Evolutionary conservation across 2,888 invertebrate species (phyloP), one percentile per base, ranked within the genome.

Genomic region (Aleiodes alternator): DNA sequence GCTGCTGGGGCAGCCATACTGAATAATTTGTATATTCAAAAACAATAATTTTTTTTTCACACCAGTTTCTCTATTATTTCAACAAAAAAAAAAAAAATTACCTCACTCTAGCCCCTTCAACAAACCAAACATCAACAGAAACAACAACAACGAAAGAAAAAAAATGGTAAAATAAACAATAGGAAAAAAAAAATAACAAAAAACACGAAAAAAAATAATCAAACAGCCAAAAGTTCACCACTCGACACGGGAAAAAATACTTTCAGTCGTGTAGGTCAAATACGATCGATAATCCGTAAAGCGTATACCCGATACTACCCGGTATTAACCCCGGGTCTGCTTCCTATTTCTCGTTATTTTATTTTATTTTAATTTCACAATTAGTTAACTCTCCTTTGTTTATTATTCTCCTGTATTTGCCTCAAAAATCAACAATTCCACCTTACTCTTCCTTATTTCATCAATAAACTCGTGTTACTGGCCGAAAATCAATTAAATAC

Each of bases 1-100:
- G 96, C 94, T 91, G 95, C 94, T 90, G 95, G 95, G 91, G 95
- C 95, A 92, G 96, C 94, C 96, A 96, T 96, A 91, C 91, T 91
- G 91, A 91, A 83, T 83, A 14, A 14, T 64, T 43, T 64, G 11
- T 84, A 83, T 82, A 82, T 81, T 81, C 79, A 79, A 80, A 79
- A 80, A 79, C 61, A 73, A 79, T 71, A 71, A 64, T 73, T 38
- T 73, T 50, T 70, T 23, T 23, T 23, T 23, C 23, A 23, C 72
- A 71, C 66, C 16, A 9, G 55, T 59, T 23, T 73, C 73, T 64
- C 38, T 43, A 43, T 43, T 43, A 9, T 9, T 9, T 12, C 64
- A 64, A 14, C 48, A 16, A 11, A 59, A 59, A 23, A 23, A 16
- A 11, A 59, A 59, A 23, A 23, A 23, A 23, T 14, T 68, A 43